These are phyloP conservation scores for Drosophila orena DNA, from an alignment of 1,140 invertebrate genomes.

Conservation along the genomic window DNA sequence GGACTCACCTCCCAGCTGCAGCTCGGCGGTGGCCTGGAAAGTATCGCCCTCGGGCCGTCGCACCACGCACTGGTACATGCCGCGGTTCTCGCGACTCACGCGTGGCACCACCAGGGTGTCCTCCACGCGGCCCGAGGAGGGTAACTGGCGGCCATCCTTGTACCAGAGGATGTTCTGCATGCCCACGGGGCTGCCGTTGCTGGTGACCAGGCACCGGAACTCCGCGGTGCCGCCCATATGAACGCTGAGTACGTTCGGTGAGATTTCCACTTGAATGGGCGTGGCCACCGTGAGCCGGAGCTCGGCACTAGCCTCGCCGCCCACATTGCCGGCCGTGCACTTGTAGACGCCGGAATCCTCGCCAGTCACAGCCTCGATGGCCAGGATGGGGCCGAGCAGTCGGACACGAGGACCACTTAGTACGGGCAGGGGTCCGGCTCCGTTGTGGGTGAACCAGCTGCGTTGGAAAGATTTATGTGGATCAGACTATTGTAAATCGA, in stretches of 20 bases:
- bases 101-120: conserved; percentile 89
- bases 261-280: conserved; percentile 90
- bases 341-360: conserved; percentile 90
- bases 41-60: conserved; percentile 90
- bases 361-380: conserved; percentile 89
- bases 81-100: conserved; percentile 91
- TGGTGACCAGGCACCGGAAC: conserved; percentile 89
- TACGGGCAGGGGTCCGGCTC: conserved; percentile 88
- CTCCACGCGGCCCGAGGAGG: conserved; percentile 87
- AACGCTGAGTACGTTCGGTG: conserved; percentile 89
- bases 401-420: conserved; percentile 88
- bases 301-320: conserved; percentile 89
- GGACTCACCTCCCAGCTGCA: conserved; percentile 91
- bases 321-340: conserved; percentile 89
- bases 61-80: conserved; percentile 95
- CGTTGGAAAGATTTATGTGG: conserved; percentile 16
- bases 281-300: conserved; percentile 88
- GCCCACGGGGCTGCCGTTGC: conserved; percentile 83
- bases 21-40: conserved; percentile 91
- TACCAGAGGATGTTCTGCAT: conserved; percentile 87
- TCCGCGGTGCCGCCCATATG: conserved; percentile 91
- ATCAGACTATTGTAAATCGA: conserved; percentile 45
- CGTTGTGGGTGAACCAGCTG: conserved; percentile 89
- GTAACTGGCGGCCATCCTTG: conserved; percentile 90
- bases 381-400: conserved; percentile 89